Conservation (phyloP, 2,888 invertebrate genomes). For the Melikaiella ostensackeni region DNA sequence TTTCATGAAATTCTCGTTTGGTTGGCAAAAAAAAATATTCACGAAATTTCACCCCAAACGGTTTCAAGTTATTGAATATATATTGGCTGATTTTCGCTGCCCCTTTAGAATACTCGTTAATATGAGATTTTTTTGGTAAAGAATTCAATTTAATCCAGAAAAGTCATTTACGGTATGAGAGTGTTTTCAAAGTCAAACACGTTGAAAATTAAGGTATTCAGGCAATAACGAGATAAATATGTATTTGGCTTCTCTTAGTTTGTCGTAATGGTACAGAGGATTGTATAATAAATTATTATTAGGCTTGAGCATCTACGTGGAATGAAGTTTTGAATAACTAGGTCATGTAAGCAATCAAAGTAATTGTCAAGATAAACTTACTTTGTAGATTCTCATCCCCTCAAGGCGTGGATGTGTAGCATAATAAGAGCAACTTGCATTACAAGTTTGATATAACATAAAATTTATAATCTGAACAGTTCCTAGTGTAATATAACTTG, state of each 20-base stretch:
- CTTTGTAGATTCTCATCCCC: constrained; percentile 26
- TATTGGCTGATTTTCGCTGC: constrained; percentile 28
- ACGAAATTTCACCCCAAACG: constrained; percentile 30
- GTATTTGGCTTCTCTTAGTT: neutral
- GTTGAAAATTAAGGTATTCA: neutral
- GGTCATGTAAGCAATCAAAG: constrained; percentile 29
- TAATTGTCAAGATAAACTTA: constrained; percentile 37
- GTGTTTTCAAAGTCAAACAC: neutral
- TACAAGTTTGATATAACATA: constrained; percentile 18
- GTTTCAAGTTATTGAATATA: constrained; percentile 38
- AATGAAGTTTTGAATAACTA: constrained; percentile 5
- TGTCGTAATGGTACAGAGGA: neutral
- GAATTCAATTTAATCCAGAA: constrained; percentile 23
- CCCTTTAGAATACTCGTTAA: constrained; percentile 23
- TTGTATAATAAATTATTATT: neutral
- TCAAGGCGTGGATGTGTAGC: neutral
- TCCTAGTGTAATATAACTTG: neutral
- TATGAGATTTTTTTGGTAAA: constrained; percentile 10
- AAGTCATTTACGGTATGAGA: neutral
- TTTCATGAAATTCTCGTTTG: constrained; percentile 30
- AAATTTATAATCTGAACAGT: neutral
- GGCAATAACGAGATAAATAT: neutral
- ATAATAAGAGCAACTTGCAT: constrained; percentile 10
- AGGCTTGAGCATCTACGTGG: neutral
- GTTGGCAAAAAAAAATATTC: constrained; percentile 11